Evolutionary conservation across 2,113 vertebrate genomes (phyloP).

Genomic region (Cynoglossus semilaevis): DNA sequence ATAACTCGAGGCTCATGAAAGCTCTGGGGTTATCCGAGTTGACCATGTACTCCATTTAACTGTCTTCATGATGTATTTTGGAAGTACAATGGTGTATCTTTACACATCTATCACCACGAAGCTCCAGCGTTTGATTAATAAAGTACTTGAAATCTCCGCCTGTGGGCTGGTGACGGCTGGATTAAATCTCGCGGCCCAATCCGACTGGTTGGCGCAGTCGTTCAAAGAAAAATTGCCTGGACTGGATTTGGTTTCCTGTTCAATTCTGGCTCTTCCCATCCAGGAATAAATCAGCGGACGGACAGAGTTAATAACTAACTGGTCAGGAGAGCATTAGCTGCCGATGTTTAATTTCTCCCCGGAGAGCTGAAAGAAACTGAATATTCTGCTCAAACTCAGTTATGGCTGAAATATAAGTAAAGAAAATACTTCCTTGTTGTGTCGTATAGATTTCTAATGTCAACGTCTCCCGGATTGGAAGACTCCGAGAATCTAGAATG

Average conservation of each 20-base stretch:
- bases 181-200: too few relatives aligned
- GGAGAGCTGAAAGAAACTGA: neutral
- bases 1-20: conserved; percentile 13
- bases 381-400: neutral
- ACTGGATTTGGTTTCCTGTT: too few relatives aligned
- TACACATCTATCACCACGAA: neutral
- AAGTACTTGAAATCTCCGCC: too few relatives aligned
- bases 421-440: neutral
- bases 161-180: too few relatives aligned
- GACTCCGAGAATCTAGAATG: too few relatives aligned
- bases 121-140: neutral
- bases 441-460: neutral
- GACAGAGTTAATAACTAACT: neutral
- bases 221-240: too few relatives aligned
- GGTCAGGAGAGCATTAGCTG: neutral
- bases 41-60: neutral
- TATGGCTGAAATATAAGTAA: neutral
- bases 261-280: too few relatives aligned
- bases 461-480: too few relatives aligned
- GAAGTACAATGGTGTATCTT: too few relatives aligned
- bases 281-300: neutral
- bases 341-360: neutral
- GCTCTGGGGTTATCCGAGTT: conserved; percentile 1
- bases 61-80: neutral
- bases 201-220: too few relatives aligned